These are phyloP conservation scores for Aromia moschata DNA, from an alignment of 2,888 invertebrate genomes.

Conservation along the genomic window DNA sequence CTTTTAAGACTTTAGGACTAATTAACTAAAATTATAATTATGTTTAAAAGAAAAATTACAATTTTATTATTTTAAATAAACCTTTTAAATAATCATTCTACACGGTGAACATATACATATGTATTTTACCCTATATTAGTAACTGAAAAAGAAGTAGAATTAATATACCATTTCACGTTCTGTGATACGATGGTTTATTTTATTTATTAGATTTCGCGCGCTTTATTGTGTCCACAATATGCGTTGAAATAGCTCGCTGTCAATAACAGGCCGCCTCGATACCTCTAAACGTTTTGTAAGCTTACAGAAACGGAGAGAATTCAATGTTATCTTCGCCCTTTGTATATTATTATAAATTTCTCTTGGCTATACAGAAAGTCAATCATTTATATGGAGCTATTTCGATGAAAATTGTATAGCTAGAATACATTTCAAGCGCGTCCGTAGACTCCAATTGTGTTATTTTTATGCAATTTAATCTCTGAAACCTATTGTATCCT, in stretches of 20 bases:
- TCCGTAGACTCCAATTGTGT: too few relatives aligned
- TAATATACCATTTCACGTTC: slow-evolving; percentile 1
- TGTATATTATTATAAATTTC: slow-evolving; percentile 28
- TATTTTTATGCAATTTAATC: too few relatives aligned
- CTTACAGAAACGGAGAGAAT: slow-evolving; percentile 35
- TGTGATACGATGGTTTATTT: slow-evolving; percentile 6
- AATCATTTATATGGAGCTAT: slow-evolving; percentile 20
- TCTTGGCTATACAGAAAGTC: slow-evolving; percentile 22
- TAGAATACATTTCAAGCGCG: too few relatives aligned
- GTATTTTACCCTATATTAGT: too few relatives aligned
- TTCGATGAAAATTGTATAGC: slow-evolving; percentile 20
- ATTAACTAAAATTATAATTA: too few relatives aligned
- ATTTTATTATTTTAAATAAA: too few relatives aligned
- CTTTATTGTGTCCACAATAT: slow-evolving; percentile 21
- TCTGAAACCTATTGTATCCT: too few relatives aligned
- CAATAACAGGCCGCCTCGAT: slow-evolving; percentile 28
- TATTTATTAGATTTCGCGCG: slow-evolving; percentile 22
- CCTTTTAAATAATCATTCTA: too few relatives aligned
- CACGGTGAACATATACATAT: too few relatives aligned
- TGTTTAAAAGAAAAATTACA: too few relatives aligned
- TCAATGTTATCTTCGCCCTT: slow-evolving; percentile 42
- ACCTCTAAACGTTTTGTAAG: slow-evolving; percentile 36
- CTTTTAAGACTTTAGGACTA: too few relatives aligned
- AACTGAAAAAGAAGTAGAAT: slow-evolving; percentile 1
- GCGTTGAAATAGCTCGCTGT: slow-evolving; percentile 29